Percentiles rank a stretch among this genome's conserved stretches.
Conservation (phyloP, 1,140 invertebrate species). For the Achatina immaculata region DNA sequence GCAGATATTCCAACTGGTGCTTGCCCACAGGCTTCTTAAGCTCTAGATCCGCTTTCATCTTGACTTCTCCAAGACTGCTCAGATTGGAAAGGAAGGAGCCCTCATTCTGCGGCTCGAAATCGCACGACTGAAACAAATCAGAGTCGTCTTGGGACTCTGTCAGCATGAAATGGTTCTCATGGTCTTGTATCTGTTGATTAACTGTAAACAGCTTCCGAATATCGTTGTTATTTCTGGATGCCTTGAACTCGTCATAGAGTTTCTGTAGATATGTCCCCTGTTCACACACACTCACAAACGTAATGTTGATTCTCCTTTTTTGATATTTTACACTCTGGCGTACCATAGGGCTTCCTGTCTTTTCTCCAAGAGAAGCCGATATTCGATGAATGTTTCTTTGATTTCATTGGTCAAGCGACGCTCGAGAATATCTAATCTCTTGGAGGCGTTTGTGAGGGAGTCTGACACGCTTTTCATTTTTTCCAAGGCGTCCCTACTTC, state of each 20-base stretch:
- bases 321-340: slow-evolving; percentile 58
- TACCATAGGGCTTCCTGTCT: slow-evolving; percentile 59
- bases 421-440: slow-evolving; percentile 63
- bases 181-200: slow-evolving; percentile 57
- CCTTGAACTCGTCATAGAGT: slow-evolving; percentile 57
- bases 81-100: slow-evolving; percentile 57
- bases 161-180: slow-evolving; percentile 52
- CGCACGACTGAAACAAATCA: slow-evolving; percentile 56
- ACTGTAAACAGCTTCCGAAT: slow-evolving; percentile 60
- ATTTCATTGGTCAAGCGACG: slow-evolving; percentile 57
- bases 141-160: slow-evolving; percentile 57
- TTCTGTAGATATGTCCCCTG: slow-evolving; percentile 61
- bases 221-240: slow-evolving; percentile 56
- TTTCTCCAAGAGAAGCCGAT: slow-evolving; percentile 60
- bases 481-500: slow-evolving; percentile 55
- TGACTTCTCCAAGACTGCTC: slow-evolving; percentile 62
- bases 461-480: slow-evolving; percentile 60
- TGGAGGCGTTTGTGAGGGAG: slow-evolving; percentile 60
- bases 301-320: slow-evolving; percentile 56
- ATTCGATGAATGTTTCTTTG: slow-evolving; percentile 67
- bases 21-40: slow-evolving; percentile 58
- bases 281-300: slow-evolving; percentile 59
- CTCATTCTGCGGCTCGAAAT: slow-evolving; percentile 58
- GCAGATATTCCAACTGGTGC: slow-evolving; percentile 56
- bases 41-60: slow-evolving; percentile 46